These are phyloP conservation scores for Conus betulinus DNA, from an alignment of 1,140 invertebrate genomes.

Conservation along the genomic window DNA sequence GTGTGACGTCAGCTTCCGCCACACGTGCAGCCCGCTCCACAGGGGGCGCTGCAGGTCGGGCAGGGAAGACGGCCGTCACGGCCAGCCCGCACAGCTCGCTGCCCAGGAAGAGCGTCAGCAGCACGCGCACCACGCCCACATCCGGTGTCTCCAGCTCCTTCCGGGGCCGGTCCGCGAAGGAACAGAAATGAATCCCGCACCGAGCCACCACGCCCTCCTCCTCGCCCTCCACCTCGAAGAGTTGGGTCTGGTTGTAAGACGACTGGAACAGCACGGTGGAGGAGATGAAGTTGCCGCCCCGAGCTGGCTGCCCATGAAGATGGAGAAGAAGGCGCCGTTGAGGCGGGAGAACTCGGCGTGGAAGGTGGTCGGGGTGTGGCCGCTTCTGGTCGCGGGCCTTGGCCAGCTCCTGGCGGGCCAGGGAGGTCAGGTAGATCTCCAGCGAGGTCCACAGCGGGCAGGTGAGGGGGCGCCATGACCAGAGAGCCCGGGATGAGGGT, in stretches of 20 bases:
- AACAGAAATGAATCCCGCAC: slow-evolving; percentile 39
- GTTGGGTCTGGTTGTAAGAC: slow-evolving; percentile 6
- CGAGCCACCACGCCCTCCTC: background rate
- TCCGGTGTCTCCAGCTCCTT: slow-evolving; percentile 1
- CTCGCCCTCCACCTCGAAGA: slow-evolving; percentile 29
- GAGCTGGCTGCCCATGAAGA: slow-evolving; percentile 57
- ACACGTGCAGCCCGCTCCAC: background rate
- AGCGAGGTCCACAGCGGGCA: slow-evolving; percentile 59
- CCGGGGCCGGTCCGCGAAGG: slow-evolving; percentile 26
- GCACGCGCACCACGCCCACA: background rate
- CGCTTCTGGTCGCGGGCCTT: slow-evolving; percentile 8
- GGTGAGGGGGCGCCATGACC: slow-evolving; percentile 44
- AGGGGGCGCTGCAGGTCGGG: slow-evolving; percentile 13
- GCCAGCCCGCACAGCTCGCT: slow-evolving; percentile 14
- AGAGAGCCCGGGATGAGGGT: slow-evolving; percentile 58
- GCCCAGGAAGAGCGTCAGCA: slow-evolving; percentile 1
- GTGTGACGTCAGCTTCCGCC: slow-evolving; percentile 22
- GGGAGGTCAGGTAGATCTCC: slow-evolving; percentile 47
- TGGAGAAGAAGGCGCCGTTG: slow-evolving; percentile 61
- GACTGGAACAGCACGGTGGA: slow-evolving; percentile 50
- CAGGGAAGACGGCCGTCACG: slow-evolving; percentile 2
- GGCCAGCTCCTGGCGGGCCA: slow-evolving; percentile 23
- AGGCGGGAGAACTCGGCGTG: slow-evolving; percentile 50
- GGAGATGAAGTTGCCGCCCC: slow-evolving; percentile 54
- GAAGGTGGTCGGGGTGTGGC: slow-evolving; percentile 6